These are phyloP conservation scores for Xerus inauris DNA, from an alignment of 2,113 vertebrate genomes.

Conservation along the genomic window DNA sequence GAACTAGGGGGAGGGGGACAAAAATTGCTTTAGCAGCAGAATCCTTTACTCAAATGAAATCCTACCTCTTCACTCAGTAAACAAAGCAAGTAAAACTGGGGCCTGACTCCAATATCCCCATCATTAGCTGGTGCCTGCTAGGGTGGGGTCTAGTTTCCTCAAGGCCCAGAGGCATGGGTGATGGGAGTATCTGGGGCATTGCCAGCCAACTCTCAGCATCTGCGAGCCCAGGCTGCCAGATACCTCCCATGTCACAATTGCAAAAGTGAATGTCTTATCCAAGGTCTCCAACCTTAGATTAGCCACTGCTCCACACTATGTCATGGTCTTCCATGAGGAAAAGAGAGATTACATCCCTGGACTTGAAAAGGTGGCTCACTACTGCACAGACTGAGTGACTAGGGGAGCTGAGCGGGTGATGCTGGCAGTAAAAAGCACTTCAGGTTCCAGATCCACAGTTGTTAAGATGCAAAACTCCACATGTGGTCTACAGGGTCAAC, in stretches of 20 bases:
- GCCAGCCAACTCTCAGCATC: background rate
- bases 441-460: background rate
- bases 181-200: background rate
- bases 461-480: background rate
- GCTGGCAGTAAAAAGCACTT: background rate
- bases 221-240: background rate
- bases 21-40: conserved; percentile 3
- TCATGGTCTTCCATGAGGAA: background rate
- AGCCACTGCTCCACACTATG: background rate
- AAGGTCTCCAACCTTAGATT: background rate
- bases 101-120: background rate
- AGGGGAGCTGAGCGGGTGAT: background rate
- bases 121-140: background rate
- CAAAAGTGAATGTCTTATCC: background rate
- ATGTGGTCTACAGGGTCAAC: no score
- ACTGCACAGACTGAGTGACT: background rate
- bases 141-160: background rate
- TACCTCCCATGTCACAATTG: background rate
- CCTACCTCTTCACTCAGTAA: background rate
- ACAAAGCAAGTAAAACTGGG: background rate
- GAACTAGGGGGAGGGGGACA: background rate
- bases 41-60: background rate
- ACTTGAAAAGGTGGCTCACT: background rate
- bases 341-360: background rate
- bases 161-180: background rate